Evolutionary conservation across 1,140 invertebrate species (phyloP).

Genomic region (Hycleus phaleratus): DNA sequence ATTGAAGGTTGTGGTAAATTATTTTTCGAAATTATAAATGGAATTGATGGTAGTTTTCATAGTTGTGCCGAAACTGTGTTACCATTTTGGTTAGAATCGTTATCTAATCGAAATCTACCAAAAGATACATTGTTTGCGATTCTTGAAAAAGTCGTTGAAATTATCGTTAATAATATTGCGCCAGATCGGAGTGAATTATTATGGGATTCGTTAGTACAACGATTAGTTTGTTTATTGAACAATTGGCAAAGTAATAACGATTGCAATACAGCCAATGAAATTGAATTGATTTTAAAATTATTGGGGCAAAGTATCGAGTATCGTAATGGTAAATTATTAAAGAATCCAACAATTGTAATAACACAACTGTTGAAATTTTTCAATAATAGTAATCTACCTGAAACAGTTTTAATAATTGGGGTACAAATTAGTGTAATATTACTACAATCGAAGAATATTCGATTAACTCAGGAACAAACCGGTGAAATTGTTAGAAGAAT

Average conservation of each 20-base stretch:
- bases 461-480: constrained; percentile 60
- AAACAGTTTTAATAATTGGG: constrained; percentile 45
- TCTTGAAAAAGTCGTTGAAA: constrained; percentile 50
- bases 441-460: constrained; percentile 51
- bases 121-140: constrained; percentile 54
- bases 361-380: constrained; percentile 48
- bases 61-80: constrained; percentile 62
- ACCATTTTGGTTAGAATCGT: constrained; percentile 50
- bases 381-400: constrained; percentile 38
- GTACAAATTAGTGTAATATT: constrained; percentile 51
- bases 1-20: constrained; percentile 66
- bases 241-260: constrained; percentile 13
- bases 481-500: constrained; percentile 55
- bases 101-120: constrained; percentile 47
- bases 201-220: constrained; percentile 45
- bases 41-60: constrained; percentile 74
- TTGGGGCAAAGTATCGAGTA: constrained; percentile 53
- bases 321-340: constrained; percentile 55
- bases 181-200: constrained; percentile 52
- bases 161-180: constrained; percentile 50
- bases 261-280: constrained; percentile 19
- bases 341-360: constrained; percentile 47
- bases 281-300: constrained; percentile 48
- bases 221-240: constrained; percentile 29
- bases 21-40: constrained; percentile 78